Base-by-base conservation (phyloP, 2,888 invertebrate species). In the Spilarctia lutea region DNA sequence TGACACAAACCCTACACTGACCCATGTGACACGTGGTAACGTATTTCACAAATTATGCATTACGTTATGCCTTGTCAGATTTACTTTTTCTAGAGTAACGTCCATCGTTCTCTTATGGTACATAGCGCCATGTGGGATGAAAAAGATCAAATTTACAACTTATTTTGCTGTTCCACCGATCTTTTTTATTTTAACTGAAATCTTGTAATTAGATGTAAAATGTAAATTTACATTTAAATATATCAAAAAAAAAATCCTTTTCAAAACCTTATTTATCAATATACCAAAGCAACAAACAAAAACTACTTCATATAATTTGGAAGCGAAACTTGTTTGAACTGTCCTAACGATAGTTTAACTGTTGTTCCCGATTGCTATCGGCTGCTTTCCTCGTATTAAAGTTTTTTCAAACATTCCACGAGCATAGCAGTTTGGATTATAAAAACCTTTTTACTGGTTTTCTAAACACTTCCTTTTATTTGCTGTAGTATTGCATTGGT, bases 401-500 rank as follows among this genome's bases (percentile, higher is more conserved):
- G 65, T 48, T 45, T 33, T 3, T 71, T 48, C 48, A 65, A 35
- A 48, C 48, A 71, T 65, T 63, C 8, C 45, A 71, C 33, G 30
- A 71, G 71, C 63, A 42, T 60, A 42, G 11, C 42, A 20, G 45
- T 63, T 71, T 30, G 27, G 65, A 45, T 52, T 82, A 79, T 79
- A 78, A 79, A 81, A 83, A 76, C 77, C 79, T 72, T 72, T 68
- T 77, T 63, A 81, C 77, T 75, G 79, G 83, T 84, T 82, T 75
- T 75, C 78, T 73, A 81, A 79, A 78, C 76, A 85, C 81, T 82
- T 81, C 81, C 75, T 73, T 80, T 77, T 75, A 76, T 78, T 81
- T 77, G 77, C 74, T 81, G 76, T 84, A 83, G 86, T 88, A 88
- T 88, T 88, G 89, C 88, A 89, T 87, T 85, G 89, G 87, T 85